Evolutionary conservation across 2,113 vertebrate species (phyloP), one percentile per base, ranked within the genome.

Genomic region (Ptychochromis oligacanthus): DNA sequence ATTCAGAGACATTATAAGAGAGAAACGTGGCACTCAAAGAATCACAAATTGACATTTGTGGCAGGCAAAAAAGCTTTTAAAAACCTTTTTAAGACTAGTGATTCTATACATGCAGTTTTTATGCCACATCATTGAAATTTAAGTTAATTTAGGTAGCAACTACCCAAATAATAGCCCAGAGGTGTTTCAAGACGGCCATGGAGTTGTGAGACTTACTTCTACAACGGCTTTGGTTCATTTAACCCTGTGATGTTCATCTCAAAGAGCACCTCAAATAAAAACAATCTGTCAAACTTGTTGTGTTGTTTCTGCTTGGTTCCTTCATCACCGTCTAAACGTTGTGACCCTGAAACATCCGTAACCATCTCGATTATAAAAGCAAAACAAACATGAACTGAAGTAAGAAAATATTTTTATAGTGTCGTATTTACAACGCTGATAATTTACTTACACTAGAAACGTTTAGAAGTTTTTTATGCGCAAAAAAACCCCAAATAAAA

Each of bases 81-180:
- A 65, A 65, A 5, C 0, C 13, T 65, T 24, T 65, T 65, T 17
- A 65, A 43, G n/a, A 43, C 24, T 40, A 65, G 15, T 65, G 0
- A 4, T 65, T 65, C n/a, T 13, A 9, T 0, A 1, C n/a, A 43
- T 65, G 36, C 0, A 65, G 62, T 24, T 10, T 65, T 43, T 65
- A 65, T 65, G n/a, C 43, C 22, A 4, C 14, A 65, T 1, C 0
- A 65, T 17, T 43, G 14, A 43, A 43, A 0, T 43, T 43, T 0
- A 65, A 0, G 7, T 2, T 17, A 0, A 43, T 43, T 24, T 43
- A 0, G 1, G 17, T 43, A 43, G 40, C 40, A 65, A 1, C n/a
- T 15, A n/a, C 22, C 22, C 36, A 15, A 15, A 10, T 40, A 65
- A 43, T 4, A 24, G 36, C 0, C 20, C 36, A 43, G 7, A 0